Evolutionary conservation across 53 echinoderm and acorn worm species (phyloP), one percentile per base, ranked within the genome.

Genomic region (Astropecten irregularis): DNA sequence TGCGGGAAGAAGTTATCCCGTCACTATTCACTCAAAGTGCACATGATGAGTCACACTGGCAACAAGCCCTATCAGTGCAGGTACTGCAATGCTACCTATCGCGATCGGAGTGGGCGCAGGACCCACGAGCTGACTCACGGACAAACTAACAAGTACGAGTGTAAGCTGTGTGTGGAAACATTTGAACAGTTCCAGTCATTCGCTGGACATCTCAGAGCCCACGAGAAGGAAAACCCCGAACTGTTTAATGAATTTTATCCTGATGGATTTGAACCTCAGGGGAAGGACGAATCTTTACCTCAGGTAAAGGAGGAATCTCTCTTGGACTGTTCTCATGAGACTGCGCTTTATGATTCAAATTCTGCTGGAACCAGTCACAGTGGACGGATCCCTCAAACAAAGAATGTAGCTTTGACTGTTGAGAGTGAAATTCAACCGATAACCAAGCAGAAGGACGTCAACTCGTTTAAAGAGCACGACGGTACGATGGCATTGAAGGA

Each of bases 1-100:
- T 79, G 79, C 21, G 79, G 79, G 16, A 79, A 47, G 48, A 60
- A 61, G 49, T 55, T 79, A 2, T 59, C 79, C 31, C 79, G 79
- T 9, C 79, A 44, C 15, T 60, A 79, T 30, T 60, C 79, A 19
- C 79, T 79, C 18, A 79, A 79, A 33, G 49, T 50, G 8, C 79
- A 79, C 79, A 60, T 79, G 79, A 14, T 79, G 60, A 79, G 61
- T 2, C 79, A 79, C 22, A 57, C 62, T 3, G 79, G 47, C 11
- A 36, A 79, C 15, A 79, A 79, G n/a, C 60, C 79, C 18, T 11
- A 55, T n/a, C 32, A 37, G n/a, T 79, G 79, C 25, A 20, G 13
- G 15, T 27, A 61, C 48, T 79, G 79, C 31, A 60, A 40, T 9
- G 23, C 46, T 60, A 47, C 61, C 3, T 79, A 61, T 28, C 60